These are phyloP conservation scores for Eufriesea mexicana DNA, from an alignment of 1,140 invertebrate genomes.

Conservation along the genomic window DNA sequence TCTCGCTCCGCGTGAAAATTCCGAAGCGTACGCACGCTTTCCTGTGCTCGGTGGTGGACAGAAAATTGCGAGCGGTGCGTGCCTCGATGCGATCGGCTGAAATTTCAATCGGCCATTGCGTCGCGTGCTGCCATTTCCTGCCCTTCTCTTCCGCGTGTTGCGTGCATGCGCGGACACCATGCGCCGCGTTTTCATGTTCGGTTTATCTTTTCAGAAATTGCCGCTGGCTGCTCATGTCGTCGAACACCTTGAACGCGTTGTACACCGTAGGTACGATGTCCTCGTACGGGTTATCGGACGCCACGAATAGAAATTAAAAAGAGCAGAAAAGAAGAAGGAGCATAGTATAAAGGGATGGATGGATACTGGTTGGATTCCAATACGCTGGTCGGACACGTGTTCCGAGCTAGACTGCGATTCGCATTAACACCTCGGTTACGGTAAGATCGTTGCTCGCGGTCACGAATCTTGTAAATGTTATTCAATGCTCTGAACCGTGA, in stretches of 20 bases:
- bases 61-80: neutral
- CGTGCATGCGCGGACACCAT: neutral
- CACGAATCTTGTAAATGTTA: neutral
- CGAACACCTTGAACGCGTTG: neutral
- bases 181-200: neutral
- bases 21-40: slow-evolving; percentile 13
- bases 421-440: neutral
- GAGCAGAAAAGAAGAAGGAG: neutral
- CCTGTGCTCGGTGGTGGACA: too few relatives aligned
- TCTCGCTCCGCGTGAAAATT: slow-evolving; percentile 38
- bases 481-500: slow-evolving; percentile 17
- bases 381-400: slow-evolving; percentile 20
- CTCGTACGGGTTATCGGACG: neutral
- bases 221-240: neutral
- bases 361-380: neutral
- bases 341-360: neutral
- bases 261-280: too few relatives aligned
- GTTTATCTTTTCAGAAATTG: slow-evolving; percentile 10
- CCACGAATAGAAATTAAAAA: too few relatives aligned
- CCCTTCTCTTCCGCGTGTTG: slow-evolving; percentile 5
- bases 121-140: slow-evolving; percentile 7
- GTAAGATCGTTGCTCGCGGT: neutral
- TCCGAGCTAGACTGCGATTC: neutral
- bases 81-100: neutral
- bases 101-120: slow-evolving; percentile 30